Percentiles rank a stretch among this genome's conserved stretches.
Conservation (phyloP, 53 echinoderm and acorn worm species). For the Henricia sp. region DNA sequence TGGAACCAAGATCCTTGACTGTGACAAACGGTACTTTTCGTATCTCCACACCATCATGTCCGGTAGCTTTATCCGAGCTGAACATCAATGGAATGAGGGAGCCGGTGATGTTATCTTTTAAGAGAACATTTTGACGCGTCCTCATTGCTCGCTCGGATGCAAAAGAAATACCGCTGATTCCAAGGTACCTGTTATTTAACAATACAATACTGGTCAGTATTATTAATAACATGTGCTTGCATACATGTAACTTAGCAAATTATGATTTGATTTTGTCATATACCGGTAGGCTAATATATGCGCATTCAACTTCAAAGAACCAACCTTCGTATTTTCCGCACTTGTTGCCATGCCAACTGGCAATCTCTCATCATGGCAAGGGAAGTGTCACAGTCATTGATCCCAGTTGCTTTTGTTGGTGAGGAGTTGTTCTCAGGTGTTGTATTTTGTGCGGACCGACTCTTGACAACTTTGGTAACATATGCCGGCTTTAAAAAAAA, state of each 20-base stretch:
- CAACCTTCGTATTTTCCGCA: not conserved
- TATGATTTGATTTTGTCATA: not conserved
- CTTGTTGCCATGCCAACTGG: slow-evolving; percentile 8
- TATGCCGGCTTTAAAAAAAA: not conserved
- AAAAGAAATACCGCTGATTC: not conserved
- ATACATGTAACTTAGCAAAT: not conserved
- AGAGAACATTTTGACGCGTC: not conserved
- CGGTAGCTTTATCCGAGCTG: not conserved
- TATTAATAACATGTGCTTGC: not conserved
- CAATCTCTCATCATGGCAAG: slow-evolving; percentile 33
- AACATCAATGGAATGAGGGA: not conserved
- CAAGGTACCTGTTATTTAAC: not conserved
- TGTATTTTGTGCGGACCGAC: too few relatives aligned
- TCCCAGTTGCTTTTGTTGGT: too few relatives aligned
- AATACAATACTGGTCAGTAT: not conserved
- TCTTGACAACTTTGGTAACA: not conserved
- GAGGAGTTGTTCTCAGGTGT: too few relatives aligned
- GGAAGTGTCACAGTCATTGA: not conserved
- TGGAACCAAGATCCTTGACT: not conserved
- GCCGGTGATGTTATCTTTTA: not conserved
- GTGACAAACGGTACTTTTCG: not conserved
- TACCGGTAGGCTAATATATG: not conserved
- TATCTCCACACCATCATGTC: not conserved
- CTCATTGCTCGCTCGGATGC: slow-evolving; percentile 11
- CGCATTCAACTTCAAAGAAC: not conserved